Conservation (phyloP, 1,140 invertebrate species). For the Drosophila gunungcola region DNA sequence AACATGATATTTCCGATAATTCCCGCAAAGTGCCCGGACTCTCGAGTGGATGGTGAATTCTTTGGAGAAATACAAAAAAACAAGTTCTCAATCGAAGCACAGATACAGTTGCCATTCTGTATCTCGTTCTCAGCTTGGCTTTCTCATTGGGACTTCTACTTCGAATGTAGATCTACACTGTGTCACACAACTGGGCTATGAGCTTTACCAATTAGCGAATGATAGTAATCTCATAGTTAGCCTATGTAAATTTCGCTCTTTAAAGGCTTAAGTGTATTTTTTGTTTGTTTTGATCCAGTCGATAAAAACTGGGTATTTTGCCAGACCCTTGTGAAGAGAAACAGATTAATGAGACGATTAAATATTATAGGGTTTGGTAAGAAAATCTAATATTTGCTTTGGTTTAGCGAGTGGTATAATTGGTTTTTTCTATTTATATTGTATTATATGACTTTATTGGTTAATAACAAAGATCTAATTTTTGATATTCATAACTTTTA, state of each 20-base stretch:
- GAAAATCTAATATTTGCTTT: not conserved
- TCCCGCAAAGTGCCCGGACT: slow-evolving; percentile 29
- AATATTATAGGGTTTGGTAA: slow-evolving; percentile 21
- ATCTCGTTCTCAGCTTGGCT: slow-evolving; percentile 52
- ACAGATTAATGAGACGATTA: slow-evolving; percentile 20
- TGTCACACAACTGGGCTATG: slow-evolving; percentile 25
- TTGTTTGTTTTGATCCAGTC: not conserved
- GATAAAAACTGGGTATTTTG: slow-evolving; percentile 25
- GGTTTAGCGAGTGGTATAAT: not conserved
- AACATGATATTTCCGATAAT: slow-evolving; percentile 59
- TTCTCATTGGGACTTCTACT: slow-evolving; percentile 39
- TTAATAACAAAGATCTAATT: no score
- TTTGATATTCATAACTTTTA: no score
- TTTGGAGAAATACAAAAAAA: slow-evolving; percentile 51
- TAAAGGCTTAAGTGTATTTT: slow-evolving; percentile 13
- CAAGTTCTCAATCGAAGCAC: slow-evolving; percentile 71
- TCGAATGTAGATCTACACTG: slow-evolving; percentile 60
- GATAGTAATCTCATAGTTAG: slow-evolving; percentile 29
- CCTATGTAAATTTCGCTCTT: slow-evolving; percentile 38
- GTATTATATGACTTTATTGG: no score
- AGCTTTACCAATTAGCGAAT: slow-evolving; percentile 26
- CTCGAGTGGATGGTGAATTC: slow-evolving; percentile 5
- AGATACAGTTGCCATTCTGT: slow-evolving; percentile 58
- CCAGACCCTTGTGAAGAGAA: slow-evolving; percentile 21
- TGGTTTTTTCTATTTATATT: not conserved